phyloP scores from a whole-genome alignment of 1,140 invertebrate species.

The Brachionus manjavacas region DNA sequence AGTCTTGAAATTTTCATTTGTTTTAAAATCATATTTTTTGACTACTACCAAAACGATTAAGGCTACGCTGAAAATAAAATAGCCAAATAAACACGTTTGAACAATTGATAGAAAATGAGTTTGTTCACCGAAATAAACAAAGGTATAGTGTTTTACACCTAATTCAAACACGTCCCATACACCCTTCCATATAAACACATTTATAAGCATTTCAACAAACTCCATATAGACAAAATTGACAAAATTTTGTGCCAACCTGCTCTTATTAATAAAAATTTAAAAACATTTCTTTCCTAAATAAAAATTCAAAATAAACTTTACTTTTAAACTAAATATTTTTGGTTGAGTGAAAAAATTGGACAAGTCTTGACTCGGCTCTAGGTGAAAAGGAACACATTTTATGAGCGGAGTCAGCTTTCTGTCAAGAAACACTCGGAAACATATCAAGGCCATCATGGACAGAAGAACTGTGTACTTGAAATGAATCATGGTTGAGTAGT shows the following conservation, averaged over 20 bases:
- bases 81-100: neutral
- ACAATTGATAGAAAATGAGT: neutral
- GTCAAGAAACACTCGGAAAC: neutral
- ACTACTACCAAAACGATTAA: neutral
- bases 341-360: neutral
- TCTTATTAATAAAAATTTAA: neutral
- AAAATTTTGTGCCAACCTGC: neutral
- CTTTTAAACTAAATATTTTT: neutral
- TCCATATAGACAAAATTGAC: neutral
- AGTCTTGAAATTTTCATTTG: neutral
- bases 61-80: neutral
- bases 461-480: neutral
- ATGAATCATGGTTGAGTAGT: neutral
- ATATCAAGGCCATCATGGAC: neutral
- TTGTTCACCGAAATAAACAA: neutral
- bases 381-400: slow-evolving; percentile 13
- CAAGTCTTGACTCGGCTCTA: neutral
- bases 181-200: slow-evolving; percentile 8
- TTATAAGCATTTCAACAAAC: slow-evolving; percentile 17
- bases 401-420: neutral
- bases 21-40: neutral
- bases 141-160: neutral
- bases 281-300: too few relatives aligned
- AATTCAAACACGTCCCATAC: slow-evolving; percentile 7
- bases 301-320: neutral